phyloP scores from a whole-genome alignment of 2,888 invertebrate genomes.

The Mechanitis messenoides region DNA sequence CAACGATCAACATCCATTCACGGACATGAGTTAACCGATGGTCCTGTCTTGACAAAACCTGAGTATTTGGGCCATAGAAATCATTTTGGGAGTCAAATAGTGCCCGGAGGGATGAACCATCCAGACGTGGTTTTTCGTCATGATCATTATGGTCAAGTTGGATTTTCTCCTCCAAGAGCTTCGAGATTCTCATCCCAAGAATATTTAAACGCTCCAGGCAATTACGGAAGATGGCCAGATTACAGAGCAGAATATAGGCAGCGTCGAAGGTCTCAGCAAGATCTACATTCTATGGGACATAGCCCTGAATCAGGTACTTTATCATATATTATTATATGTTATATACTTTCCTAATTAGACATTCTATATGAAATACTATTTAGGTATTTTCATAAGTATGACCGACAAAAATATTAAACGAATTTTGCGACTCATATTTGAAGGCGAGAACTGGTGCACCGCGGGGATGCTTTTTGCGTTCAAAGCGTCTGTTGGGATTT shows the following conservation, averaged over 20 bases:
- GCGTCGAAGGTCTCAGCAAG: constrained; percentile 69
- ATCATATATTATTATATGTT: no score
- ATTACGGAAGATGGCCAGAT: constrained; percentile 66
- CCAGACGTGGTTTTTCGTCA: constrained; percentile 70
- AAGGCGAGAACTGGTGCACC: no score
- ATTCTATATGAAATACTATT: no score
- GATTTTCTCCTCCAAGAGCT: constrained; percentile 61
- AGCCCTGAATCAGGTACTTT: constrained; percentile 64
- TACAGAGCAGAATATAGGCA: constrained; percentile 65
- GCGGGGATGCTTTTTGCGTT: no score
- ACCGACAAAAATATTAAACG: no score
- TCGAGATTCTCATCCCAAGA: constrained; percentile 71
- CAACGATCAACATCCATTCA: constrained; percentile 69
- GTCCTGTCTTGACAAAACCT: constrained; percentile 51
- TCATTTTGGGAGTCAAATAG: constrained; percentile 63
- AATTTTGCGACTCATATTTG: no score
- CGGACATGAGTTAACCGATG: constrained; percentile 68
- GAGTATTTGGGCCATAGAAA: constrained; percentile 61
- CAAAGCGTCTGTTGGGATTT: no score
- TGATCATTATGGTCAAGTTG: constrained; percentile 62
- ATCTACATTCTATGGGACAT: constrained; percentile 64
- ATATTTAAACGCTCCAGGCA: constrained; percentile 65
- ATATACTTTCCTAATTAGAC: no score
- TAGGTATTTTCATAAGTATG: no score
- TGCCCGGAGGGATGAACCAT: constrained; percentile 58